Conservation (phyloP, 2,888 invertebrate species). For the Melinaea marsaeus region DNA sequence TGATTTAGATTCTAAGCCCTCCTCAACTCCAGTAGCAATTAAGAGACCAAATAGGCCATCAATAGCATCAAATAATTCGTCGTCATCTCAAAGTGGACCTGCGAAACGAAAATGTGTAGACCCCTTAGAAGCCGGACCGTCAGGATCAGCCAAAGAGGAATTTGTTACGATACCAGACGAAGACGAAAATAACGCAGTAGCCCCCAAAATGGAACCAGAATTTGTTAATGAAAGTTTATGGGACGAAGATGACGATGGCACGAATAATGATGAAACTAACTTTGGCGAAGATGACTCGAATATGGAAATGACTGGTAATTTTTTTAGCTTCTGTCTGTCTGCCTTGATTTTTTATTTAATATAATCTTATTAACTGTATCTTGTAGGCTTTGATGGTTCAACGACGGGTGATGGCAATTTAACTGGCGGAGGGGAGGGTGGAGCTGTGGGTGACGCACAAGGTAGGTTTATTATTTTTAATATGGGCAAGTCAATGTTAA, state of each 20-base stretch:
- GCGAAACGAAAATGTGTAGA: slow-evolving; percentile 78
- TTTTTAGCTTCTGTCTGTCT: slow-evolving; percentile 3
- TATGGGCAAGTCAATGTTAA: slow-evolving; percentile 30
- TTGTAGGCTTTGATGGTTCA: slow-evolving; percentile 71
- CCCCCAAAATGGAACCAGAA: slow-evolving; percentile 83
- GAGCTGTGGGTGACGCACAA: slow-evolving; percentile 77
- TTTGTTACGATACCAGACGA: slow-evolving; percentile 75
- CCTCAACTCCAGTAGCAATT: slow-evolving; percentile 79
- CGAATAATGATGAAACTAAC: slow-evolving; percentile 80
- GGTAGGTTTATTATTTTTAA: slow-evolving; percentile 66
- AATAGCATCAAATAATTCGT: slow-evolving; percentile 79
- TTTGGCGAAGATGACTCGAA: slow-evolving; percentile 83
- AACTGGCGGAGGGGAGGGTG: slow-evolving; percentile 72
- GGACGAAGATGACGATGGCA: slow-evolving; percentile 79
- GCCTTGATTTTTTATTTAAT: neutral
- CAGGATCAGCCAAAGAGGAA: slow-evolving; percentile 75
- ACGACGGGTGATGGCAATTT: slow-evolving; percentile 73
- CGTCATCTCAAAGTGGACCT: slow-evolving; percentile 78
- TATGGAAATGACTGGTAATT: slow-evolving; percentile 79
- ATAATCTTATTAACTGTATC: neutral
- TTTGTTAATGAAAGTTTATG: slow-evolving; percentile 80
- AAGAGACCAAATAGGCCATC: slow-evolving; percentile 82
- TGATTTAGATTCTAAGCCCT: slow-evolving; percentile 80
- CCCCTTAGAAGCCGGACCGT: slow-evolving; percentile 80
- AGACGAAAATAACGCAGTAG: slow-evolving; percentile 77